Conservation (phyloP, 2,888 invertebrate species). For the Sesia apiformis region DNA sequence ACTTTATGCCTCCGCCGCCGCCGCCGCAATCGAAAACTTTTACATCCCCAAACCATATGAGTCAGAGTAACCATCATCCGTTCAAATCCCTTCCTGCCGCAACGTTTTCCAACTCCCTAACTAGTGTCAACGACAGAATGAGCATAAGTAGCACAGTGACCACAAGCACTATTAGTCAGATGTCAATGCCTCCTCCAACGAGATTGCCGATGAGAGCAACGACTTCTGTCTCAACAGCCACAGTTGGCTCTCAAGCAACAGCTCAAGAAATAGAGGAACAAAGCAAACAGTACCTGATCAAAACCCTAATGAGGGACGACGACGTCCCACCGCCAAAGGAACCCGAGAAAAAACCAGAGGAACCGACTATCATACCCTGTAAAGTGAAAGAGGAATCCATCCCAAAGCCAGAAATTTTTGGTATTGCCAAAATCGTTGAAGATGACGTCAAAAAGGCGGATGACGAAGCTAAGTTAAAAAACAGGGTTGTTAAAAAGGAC, state of each 20-base stretch:
- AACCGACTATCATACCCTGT: constrained; percentile 61
- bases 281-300: constrained; percentile 88
- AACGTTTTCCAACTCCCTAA: constrained; percentile 15
- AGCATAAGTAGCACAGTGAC: constrained; percentile 5
- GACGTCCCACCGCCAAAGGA: constrained; percentile 80
- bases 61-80: constrained; percentile 11
- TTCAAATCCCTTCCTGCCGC: constrained; percentile 36
- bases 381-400: constrained; percentile 42
- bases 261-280: constrained; percentile 78
- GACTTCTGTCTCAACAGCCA: constrained; percentile 48
- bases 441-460: constrained; percentile 29
- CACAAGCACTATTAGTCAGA: constrained; percentile 6
- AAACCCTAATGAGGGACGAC: constrained; percentile 90
- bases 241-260: constrained; percentile 63
- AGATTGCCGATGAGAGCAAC: constrained; percentile 41
- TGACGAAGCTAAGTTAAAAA: constrained; percentile 19
- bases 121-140: constrained; percentile 10
- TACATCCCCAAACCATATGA: constrained; percentile 15
- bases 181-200: constrained; percentile 53
- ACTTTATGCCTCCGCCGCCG: constrained; percentile 55
- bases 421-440: constrained; percentile 61
- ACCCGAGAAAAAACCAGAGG: constrained; percentile 72
- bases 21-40: constrained; percentile 31
- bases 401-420: constrained; percentile 73
- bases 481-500: constrained; percentile 35